These are phyloP conservation scores for Arctocebus calabarensis DNA, from an alignment of 2,797 vertebrate species.

Conservation along the genomic window DNA sequence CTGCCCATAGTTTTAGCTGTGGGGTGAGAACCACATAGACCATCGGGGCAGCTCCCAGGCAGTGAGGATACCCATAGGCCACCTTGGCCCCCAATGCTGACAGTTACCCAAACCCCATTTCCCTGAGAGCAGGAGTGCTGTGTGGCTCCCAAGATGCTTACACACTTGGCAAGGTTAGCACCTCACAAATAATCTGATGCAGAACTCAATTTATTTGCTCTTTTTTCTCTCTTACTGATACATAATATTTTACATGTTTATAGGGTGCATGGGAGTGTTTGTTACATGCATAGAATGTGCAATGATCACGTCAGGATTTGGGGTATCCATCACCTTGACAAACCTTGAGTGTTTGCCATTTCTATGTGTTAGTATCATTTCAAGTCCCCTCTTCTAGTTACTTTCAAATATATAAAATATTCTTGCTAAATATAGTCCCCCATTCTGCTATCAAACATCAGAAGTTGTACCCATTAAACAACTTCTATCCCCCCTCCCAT, in stretches of 20 bases:
- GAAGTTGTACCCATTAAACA: not conserved
- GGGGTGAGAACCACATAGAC: not conserved
- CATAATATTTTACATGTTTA: not conserved
- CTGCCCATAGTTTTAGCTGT: not conserved
- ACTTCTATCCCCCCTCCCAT: not conserved
- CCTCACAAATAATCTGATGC: not conserved
- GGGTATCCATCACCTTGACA: not conserved
- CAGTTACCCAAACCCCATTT: not conserved
- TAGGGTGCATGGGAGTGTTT: not conserved
- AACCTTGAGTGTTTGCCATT: not conserved
- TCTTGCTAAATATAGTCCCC: not conserved
- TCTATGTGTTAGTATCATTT: not conserved
- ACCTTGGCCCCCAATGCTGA: accelerated
- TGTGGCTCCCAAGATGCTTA: not conserved
- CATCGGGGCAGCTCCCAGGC: not conserved
- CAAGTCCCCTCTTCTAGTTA: not conserved
- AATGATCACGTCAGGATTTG: not conserved
- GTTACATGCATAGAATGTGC: not conserved
- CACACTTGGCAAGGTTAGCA: not conserved
- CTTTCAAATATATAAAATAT: not conserved
- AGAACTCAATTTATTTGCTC: not conserved
- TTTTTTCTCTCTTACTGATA: not conserved
- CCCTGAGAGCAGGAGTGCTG: not conserved
- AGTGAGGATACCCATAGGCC: not conserved
- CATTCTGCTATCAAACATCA: not conserved